Base-by-base conservation (phyloP, 2,797 vertebrate species). In the Coluber constrictor region DNA sequence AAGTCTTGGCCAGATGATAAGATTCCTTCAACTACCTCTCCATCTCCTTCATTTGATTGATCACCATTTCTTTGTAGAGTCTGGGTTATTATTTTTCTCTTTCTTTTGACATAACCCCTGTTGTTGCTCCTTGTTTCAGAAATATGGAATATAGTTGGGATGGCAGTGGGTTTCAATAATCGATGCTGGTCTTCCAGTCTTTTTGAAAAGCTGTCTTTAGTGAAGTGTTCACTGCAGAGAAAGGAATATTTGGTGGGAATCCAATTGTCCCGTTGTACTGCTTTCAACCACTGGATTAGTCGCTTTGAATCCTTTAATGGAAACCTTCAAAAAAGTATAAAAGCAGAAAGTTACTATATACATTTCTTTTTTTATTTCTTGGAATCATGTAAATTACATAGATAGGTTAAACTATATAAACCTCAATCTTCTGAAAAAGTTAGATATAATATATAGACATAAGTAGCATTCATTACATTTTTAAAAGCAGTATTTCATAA, bases 211-310 rank as follows among this genome's bases (percentile, higher is more conserved):
- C 98, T 98, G 86, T 98, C 98, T 95, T 97, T 97, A 97, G 98
- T 98, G 95, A 98, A 98, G 54, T 98, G 98, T 63, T 98, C 98
- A 0, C 98, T 98, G 94, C 98, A 98, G 27, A 98, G 97, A 88
- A 98, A 98, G 0, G 98, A 98, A 32, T 98, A 98, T 94, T 98
- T 98, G 51, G 98, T 98, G 20, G 98, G 98, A 25, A 97, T 98
- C 98, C 98, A 98, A 95, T 98, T 98, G 79, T 97, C 98, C 8
- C 98, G 97, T 95, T 98, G 97, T 89, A 98, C 97, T 10, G 98
- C 98, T 92, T 97, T 97, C 32, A 98, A 94, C 98, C 98, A 98
- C 95, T 98, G 97, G 66, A 98, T 95, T 86, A 98, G 95, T 15
- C 98, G 98, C 90, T 97, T 97, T 0, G 98, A 97, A 79, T 98